These are phyloP conservation scores for Clytia hemisphaerica DNA, from an alignment of 30 jellyfish, hydroid and myxozoan genomes.

Conservation along the genomic window DNA sequence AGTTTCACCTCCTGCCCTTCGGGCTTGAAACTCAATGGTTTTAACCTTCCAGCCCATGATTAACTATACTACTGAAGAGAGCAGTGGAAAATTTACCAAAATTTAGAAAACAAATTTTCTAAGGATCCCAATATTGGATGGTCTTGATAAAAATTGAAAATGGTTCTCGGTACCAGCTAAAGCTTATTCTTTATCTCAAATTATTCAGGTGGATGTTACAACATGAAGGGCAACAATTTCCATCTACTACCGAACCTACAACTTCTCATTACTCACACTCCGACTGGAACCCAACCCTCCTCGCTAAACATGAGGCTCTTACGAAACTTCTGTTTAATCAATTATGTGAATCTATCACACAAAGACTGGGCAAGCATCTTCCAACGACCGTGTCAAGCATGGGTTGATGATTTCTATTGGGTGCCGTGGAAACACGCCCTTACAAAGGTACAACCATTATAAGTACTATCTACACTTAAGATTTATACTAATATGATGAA, in stretches of 20 bases:
- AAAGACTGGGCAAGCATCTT: conserved; percentile 39
- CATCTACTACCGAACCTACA: conserved; percentile 62
- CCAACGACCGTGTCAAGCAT: conserved; percentile 43
- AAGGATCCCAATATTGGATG: too few relatives aligned
- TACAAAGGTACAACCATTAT: conserved; percentile 39
- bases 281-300: conserved; percentile 2
- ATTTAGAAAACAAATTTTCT: too few relatives aligned
- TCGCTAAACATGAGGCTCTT: background rate
- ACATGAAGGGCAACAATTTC: conserved; percentile 45
- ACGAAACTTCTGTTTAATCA: conserved; percentile 16
- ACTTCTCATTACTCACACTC: conserved; percentile 43
- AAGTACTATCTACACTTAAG: too few relatives aligned
- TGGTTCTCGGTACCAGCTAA: background rate
- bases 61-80: too few relatives aligned
- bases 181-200: background rate
- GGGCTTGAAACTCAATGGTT: too few relatives aligned
- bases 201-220: conserved; percentile 51
- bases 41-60: too few relatives aligned
- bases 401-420: conserved; percentile 63
- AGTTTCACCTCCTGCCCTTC: too few relatives aligned
- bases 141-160: too few relatives aligned
- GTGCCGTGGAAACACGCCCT: conserved; percentile 47
- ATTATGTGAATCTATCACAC: conserved; percentile 12
- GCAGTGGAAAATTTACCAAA: too few relatives aligned
- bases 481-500: too few relatives aligned